A percentile compares a stretch with the other conserved stretches of the same genome.
These are phyloP conservation scores for Sogatella furcifera DNA, from an alignment of 1,140 invertebrate species.

Conservation along the genomic window DNA sequence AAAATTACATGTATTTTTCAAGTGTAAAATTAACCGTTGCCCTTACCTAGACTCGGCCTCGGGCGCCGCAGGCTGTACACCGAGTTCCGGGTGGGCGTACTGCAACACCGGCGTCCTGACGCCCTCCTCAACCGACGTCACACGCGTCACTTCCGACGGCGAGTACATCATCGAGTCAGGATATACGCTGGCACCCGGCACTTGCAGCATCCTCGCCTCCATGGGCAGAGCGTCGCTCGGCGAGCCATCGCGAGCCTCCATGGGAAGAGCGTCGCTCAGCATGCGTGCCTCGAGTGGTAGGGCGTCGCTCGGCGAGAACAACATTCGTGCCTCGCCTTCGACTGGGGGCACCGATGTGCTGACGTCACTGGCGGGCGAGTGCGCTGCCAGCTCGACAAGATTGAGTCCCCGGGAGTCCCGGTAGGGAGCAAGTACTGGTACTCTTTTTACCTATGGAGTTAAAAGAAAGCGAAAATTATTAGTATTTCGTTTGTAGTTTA, in stretches of 20 bases:
- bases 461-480: no score
- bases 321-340: no score
- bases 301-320: neutral
- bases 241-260: neutral
- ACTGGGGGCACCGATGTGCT: no score
- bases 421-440: neutral
- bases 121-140: conserved; percentile 49
- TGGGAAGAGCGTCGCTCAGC: neutral
- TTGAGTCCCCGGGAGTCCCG: no score
- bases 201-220: conserved; percentile 54
- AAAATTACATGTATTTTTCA: no score
- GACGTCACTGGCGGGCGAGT: neutral
- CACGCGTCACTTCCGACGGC: conserved; percentile 32
- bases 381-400: neutral
- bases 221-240: conserved; percentile 34
- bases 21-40: no score
- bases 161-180: conserved; percentile 50
- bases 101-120: conserved; percentile 59
- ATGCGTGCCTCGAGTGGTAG: conserved; percentile 2
- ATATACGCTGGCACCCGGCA: conserved; percentile 46
- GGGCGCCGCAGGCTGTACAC: conserved; percentile 55
- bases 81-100: conserved; percentile 65
- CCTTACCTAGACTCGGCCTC: conserved; percentile 28
- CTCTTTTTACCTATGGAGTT: neutral
- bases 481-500: no score